Percentiles rank a stretch among this genome's conserved stretches.
These are phyloP conservation scores for Homalodisca vitripennis DNA, from an alignment of 1,140 invertebrate species.

Conservation along the genomic window DNA sequence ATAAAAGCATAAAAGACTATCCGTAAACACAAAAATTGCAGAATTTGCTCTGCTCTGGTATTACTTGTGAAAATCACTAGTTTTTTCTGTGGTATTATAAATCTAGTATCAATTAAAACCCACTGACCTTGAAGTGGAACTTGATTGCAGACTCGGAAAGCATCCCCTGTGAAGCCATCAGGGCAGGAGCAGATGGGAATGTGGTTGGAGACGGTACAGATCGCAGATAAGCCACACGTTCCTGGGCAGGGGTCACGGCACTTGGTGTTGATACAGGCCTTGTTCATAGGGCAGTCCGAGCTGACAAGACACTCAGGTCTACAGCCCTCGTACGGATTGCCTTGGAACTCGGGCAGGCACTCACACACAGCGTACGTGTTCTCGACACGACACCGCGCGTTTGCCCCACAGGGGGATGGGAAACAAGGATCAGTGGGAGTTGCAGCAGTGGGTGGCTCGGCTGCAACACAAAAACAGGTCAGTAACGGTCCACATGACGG, in stretches of 20 bases:
- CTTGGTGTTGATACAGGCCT: slow-evolving; percentile 74
- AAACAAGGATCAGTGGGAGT: slow-evolving; percentile 56
- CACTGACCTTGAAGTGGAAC: slow-evolving; percentile 45
- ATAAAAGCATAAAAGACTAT: no score
- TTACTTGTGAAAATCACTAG: no score
- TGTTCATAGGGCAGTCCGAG: slow-evolving; percentile 73
- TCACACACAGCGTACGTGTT: slow-evolving; percentile 59
- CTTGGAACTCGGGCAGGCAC: slow-evolving; percentile 70
- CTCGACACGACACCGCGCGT: slow-evolving; percentile 61
- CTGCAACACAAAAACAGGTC: slow-evolving; percentile 34
- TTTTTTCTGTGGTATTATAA: no score
- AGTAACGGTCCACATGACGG: neutral
- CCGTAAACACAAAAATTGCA: no score
- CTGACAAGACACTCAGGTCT: slow-evolving; percentile 76
- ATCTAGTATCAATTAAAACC: no score
- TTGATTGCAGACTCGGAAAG: slow-evolving; percentile 55
- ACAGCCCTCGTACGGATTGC: slow-evolving; percentile 76
- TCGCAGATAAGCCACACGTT: slow-evolving; percentile 61
- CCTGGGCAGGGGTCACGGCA: slow-evolving; percentile 80
- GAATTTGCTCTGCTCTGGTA: no score
- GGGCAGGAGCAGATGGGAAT: slow-evolving; percentile 69
- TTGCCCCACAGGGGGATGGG: slow-evolving; percentile 69
- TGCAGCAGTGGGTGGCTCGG: slow-evolving; percentile 46
- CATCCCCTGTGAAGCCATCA: slow-evolving; percentile 59
- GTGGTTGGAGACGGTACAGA: slow-evolving; percentile 68